phyloP scores from a whole-genome alignment of 2,113 vertebrate species.

The Rhinoptilus africanus region DNA sequence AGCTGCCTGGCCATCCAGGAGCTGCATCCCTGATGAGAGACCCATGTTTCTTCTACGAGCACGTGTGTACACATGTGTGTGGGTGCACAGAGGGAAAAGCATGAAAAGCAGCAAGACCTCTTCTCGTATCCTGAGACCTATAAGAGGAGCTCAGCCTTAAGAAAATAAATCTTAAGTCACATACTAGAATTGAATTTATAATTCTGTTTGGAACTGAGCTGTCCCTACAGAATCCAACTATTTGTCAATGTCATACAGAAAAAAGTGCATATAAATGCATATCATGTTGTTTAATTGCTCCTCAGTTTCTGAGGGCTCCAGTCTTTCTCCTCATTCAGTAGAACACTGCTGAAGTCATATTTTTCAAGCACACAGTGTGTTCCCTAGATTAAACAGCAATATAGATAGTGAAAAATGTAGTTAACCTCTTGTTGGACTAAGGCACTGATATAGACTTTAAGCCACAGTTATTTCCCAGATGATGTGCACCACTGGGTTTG shows the following conservation, averaged over 20 bases:
- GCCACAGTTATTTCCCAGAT: constrained; percentile 37
- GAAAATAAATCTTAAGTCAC: neutral
- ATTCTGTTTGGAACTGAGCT: neutral
- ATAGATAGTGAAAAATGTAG: constrained; percentile 32
- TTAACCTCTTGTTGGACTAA: constrained; percentile 31
- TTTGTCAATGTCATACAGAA: neutral
- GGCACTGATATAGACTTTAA: neutral
- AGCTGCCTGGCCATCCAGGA: neutral
- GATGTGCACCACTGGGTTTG: constrained; percentile 28
- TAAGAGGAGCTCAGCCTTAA: neutral
- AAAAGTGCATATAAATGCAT: neutral
- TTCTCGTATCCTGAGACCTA: neutral
- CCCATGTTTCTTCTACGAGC: neutral
- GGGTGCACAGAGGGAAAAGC: neutral
- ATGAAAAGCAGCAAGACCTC: neutral
- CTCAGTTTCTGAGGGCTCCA: neutral
- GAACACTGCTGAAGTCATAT: neutral
- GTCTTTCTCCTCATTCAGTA: neutral
- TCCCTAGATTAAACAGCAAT: constrained; percentile 2
- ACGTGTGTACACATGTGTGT: neutral
- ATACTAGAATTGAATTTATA: neutral
- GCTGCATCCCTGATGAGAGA: neutral
- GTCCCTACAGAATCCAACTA: neutral
- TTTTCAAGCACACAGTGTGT: neutral
- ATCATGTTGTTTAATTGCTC: neutral